phyloP scores from a whole-genome alignment of 1,140 invertebrate genomes.

The Saxidomus purpurata region DNA sequence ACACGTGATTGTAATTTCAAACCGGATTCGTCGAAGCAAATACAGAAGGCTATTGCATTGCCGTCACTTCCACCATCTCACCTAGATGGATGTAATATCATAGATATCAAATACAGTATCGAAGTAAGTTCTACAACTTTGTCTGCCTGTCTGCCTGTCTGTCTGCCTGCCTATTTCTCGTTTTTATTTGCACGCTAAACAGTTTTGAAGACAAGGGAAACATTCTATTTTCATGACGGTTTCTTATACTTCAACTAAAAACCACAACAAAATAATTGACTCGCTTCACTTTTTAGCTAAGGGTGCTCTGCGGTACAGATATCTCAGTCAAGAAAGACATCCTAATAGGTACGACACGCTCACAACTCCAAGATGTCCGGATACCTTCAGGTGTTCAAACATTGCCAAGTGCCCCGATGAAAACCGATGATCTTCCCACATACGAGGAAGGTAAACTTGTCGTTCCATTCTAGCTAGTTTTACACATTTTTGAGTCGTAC shows the following conservation, averaged over 20 bases:
- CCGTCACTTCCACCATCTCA: conserved; percentile 98
- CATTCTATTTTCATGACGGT: too few relatives aligned
- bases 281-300: conserved; percentile 63
- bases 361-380: neutral
- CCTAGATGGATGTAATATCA: conserved; percentile 96
- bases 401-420: neutral
- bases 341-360: conserved; percentile 67
- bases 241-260: too few relatives aligned
- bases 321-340: conserved; percentile 47
- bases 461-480: too few relatives aligned
- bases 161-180: too few relatives aligned
- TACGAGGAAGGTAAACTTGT: conserved; percentile 57
- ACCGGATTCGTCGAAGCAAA: conserved; percentile 13
- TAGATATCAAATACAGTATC: conserved; percentile 97
- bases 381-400: neutral
- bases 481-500: too few relatives aligned
- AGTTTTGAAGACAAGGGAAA: too few relatives aligned
- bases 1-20: neutral
- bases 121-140: conserved; percentile 91
- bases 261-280: too few relatives aligned
- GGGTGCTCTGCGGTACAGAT: conserved; percentile 43
- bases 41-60: conserved; percentile 87
- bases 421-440: conserved; percentile 39
- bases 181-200: too few relatives aligned
- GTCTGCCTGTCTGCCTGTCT: too few relatives aligned